phyloP scores from a whole-genome alignment of 2,113 vertebrate genomes.

The Notothenia rossii region DNA sequence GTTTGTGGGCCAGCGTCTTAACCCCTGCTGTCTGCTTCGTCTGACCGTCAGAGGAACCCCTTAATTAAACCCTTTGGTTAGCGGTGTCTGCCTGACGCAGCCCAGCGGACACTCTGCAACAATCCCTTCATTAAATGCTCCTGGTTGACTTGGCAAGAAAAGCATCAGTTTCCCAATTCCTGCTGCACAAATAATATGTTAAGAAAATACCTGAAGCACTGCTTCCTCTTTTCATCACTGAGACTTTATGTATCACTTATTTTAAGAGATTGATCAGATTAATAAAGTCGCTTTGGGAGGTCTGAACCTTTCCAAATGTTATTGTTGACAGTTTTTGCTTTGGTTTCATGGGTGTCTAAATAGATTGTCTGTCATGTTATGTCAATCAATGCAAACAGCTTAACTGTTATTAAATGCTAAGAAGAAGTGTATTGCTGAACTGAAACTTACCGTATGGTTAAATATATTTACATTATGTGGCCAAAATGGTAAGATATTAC shows the following conservation, averaged over 20 bases:
- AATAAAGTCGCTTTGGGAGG: not conserved
- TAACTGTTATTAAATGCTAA: no score
- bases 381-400: not conserved
- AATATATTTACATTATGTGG: no score
- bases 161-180: slow-evolving; percentile 35
- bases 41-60: slow-evolving; percentile 71
- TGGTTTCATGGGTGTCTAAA: not conserved
- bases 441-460: no score
- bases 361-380: not conserved
- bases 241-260: not conserved
- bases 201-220: slow-evolving; percentile 35
- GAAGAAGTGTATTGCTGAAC: no score
- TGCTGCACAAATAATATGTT: slow-evolving; percentile 55
- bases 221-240: not conserved
- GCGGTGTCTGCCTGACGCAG: slow-evolving; percentile 55
- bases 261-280: not conserved
- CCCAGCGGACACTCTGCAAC: slow-evolving; percentile 61
- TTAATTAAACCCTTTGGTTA: slow-evolving; percentile 77
- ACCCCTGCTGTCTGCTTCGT: slow-evolving; percentile 79
- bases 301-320: not conserved
- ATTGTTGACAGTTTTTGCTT: not conserved
- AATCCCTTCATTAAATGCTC: slow-evolving; percentile 81
- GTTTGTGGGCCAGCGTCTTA: slow-evolving; percentile 74
- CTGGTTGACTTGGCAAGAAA: slow-evolving; percentile 75
- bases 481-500: no score